phyloP scores from a whole-genome alignment of 2,113 vertebrate genomes.

The Motacilla alba region DNA sequence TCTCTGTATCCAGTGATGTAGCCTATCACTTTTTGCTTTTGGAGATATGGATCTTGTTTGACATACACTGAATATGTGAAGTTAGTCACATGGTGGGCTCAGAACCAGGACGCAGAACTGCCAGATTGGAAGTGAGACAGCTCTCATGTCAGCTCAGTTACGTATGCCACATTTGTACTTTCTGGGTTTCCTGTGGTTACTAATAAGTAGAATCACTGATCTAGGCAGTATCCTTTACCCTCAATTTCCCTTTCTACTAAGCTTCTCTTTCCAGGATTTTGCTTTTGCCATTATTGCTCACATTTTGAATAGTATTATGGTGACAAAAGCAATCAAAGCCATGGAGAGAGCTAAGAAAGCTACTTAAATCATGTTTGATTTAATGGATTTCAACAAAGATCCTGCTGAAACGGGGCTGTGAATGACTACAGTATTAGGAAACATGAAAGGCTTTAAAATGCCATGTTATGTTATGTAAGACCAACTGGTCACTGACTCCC shows the following conservation, averaged over 20 bases:
- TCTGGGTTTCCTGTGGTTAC: not conserved
- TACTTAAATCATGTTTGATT: not conserved
- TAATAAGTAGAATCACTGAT: not conserved
- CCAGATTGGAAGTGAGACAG: not conserved
- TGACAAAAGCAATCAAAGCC: not conserved
- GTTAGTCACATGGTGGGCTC: not conserved
- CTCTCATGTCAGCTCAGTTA: not conserved
- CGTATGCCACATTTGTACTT: not conserved
- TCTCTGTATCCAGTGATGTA: not conserved
- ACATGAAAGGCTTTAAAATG: not conserved
- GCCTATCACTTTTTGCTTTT: constrained; percentile 19
- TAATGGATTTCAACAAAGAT: not conserved
- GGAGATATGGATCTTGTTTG: not conserved
- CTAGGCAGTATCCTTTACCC: not conserved
- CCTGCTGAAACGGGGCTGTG: not conserved
- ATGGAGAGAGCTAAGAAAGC: not conserved
- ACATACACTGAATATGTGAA: constrained; percentile 9
- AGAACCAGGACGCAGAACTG: not conserved
- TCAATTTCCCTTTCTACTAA: not conserved
- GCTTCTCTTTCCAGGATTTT: not conserved
- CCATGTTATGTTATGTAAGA: not conserved
- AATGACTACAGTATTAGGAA: not conserved
- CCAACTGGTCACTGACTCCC: not conserved
- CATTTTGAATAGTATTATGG: not conserved
- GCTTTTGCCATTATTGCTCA: not conserved